phyloP scores from a whole-genome alignment of 2,797 vertebrate species.

The Chelon auratus region DNA sequence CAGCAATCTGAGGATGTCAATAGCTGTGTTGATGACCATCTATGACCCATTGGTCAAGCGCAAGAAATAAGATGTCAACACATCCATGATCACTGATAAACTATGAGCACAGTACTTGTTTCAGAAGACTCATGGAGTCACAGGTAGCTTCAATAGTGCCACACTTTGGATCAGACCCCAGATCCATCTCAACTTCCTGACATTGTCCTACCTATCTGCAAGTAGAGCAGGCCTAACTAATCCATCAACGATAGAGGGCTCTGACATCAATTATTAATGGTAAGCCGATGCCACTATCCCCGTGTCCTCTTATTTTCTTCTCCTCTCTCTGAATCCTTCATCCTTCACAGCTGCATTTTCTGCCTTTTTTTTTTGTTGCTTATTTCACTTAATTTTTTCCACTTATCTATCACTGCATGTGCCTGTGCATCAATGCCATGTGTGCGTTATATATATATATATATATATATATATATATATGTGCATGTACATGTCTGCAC shows the following conservation, averaged over 20 bases:
- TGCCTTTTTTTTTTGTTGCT: conserved; percentile 23
- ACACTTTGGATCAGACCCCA: conserved; percentile 63
- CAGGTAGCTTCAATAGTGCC: conserved; percentile 24
- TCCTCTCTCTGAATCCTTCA: conserved; percentile 53
- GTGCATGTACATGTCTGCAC: no score
- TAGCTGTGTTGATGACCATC: conserved; percentile 61
- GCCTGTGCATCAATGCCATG: conserved; percentile 1
- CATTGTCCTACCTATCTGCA: conserved; percentile 72
- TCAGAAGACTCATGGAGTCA: conserved; percentile 1
- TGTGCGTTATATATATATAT: no score
- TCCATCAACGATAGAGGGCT: conserved; percentile 78
- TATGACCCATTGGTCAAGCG: conserved; percentile 59
- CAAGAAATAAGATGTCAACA: conserved; percentile 54
- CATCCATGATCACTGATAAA: conserved; percentile 21
- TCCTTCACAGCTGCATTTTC: conserved; percentile 54
- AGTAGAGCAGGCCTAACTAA: conserved; percentile 80
- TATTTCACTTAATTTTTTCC: conserved; percentile 29
- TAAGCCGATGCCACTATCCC: conserved; percentile 77
- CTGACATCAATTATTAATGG: conserved; percentile 85
- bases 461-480: no score
- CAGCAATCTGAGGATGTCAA: conserved; percentile 68
- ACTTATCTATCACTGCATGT: conserved; percentile 20
- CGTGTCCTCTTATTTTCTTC: conserved; percentile 60
- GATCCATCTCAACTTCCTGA: conserved; percentile 72
- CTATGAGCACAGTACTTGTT: neutral